Evolutionary conservation across 2,888 invertebrate genomes (phyloP).

Genomic region (Dorcus hopei): DNA sequence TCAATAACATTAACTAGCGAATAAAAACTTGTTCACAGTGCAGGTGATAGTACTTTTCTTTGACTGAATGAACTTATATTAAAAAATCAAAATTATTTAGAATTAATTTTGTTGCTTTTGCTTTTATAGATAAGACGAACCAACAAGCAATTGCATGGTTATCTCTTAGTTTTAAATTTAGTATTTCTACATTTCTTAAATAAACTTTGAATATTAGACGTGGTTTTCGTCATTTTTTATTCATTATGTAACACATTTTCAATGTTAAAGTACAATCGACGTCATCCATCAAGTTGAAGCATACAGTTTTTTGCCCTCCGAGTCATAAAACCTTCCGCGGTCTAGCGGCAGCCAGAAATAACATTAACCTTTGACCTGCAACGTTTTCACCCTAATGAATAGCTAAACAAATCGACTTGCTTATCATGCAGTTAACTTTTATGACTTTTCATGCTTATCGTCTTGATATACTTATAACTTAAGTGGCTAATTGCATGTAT

Average conservation of each 20-base stretch:
- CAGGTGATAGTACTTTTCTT: too few relatives aligned
- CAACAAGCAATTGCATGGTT: too few relatives aligned
- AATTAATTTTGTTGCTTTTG: too few relatives aligned
- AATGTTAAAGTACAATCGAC: slow-evolving; percentile 7
- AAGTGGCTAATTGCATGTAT: slow-evolving; percentile 22
- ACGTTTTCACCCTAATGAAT: slow-evolving; percentile 19
- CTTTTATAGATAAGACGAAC: too few relatives aligned
- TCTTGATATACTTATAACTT: slow-evolving; percentile 20
- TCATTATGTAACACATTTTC: slow-evolving; percentile 8
- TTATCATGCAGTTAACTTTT: slow-evolving; percentile 23
- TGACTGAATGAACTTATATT: too few relatives aligned
- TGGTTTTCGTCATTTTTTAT: not conserved
- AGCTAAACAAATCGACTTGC: slow-evolving; percentile 18
- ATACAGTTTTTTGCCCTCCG: slow-evolving; percentile 12
- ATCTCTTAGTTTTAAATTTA: too few relatives aligned
- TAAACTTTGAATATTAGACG: too few relatives aligned
- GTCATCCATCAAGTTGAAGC: slow-evolving; percentile 5
- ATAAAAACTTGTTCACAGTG: too few relatives aligned
- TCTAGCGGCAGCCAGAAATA: slow-evolving; percentile 20
- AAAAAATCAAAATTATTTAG: too few relatives aligned
- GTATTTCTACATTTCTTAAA: too few relatives aligned
- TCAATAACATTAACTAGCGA: too few relatives aligned
- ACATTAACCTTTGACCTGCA: slow-evolving; percentile 25
- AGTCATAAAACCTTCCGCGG: slow-evolving; percentile 16
- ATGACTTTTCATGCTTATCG: slow-evolving; percentile 24